A percentile compares a stretch with the other conserved stretches of the same genome.
phyloP scores from a whole-genome alignment of 37 sponge, comb jelly and placozoan species.

The Hexactinellida sp. region DNA sequence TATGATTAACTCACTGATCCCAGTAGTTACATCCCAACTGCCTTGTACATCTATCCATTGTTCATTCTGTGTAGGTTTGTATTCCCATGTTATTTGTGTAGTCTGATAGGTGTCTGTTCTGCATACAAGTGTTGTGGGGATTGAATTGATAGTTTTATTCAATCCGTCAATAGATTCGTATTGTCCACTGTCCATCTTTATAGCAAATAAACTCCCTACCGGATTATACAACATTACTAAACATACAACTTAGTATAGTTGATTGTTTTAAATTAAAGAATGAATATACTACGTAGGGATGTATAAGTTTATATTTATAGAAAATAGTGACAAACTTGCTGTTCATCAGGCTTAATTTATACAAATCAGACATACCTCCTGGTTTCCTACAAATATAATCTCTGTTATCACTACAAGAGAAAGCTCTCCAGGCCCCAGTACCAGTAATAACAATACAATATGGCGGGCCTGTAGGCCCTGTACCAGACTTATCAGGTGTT shows the following conservation, averaged over 20 bases:
- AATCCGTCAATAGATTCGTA: neutral
- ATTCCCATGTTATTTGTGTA: neutral
- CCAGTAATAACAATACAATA: neutral
- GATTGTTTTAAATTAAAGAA: too few species aligned
- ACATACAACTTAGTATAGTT: too few species aligned
- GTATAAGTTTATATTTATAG: too few species aligned
- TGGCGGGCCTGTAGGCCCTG: neutral
- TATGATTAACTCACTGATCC: neutral
- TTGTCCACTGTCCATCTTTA: neutral
- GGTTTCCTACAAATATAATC: neutral
- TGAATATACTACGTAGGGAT: too few species aligned
- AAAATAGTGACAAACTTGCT: too few species aligned
- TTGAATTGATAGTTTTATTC: neutral
- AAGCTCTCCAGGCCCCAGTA: neutral
- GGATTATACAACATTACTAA: neutral
- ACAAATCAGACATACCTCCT: too few species aligned
- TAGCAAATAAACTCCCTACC: neutral
- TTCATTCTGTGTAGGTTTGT: neutral
- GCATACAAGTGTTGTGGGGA: neutral
- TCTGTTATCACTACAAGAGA: neutral
- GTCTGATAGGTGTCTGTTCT: neutral
- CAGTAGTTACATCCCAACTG: neutral
- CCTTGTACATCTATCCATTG: neutral
- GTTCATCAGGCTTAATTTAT: too few species aligned
- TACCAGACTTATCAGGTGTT: neutral